Conservation (phyloP, 2,888 invertebrate species). For the Congeria kusceri region DNA sequence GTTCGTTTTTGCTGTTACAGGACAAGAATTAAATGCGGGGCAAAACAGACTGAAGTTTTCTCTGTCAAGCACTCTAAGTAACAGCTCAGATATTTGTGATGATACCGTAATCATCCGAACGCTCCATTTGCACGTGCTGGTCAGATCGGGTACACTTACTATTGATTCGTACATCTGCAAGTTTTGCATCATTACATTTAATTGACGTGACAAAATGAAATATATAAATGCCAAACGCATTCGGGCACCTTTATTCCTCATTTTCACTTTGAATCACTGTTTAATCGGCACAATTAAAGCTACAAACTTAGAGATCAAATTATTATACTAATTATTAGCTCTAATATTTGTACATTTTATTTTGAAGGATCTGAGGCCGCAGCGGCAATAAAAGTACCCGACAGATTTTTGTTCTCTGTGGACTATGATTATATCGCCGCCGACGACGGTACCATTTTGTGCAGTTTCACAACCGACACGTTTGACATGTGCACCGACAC, state of each 20-base stretch:
- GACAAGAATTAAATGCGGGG: slow-evolving; percentile 35
- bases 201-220: too few relatives aligned
- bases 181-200: too few relatives aligned
- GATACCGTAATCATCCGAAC: slow-evolving; percentile 16
- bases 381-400: slow-evolving; percentile 37
- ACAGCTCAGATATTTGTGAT: slow-evolving; percentile 33
- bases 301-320: too few relatives aligned
- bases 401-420: slow-evolving; percentile 30
- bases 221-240: too few relatives aligned
- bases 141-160: slow-evolving; percentile 57
- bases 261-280: too few relatives aligned
- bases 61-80: not conserved
- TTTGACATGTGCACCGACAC: slow-evolving; percentile 54
- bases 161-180: too few relatives aligned
- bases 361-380: slow-evolving; percentile 39
- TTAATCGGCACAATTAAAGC: too few relatives aligned
- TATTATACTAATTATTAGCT: too few relatives aligned
- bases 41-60: slow-evolving; percentile 39
- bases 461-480: slow-evolving; percentile 40
- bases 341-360: too few relatives aligned
- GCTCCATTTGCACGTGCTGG: slow-evolving; percentile 57
- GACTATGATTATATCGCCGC: slow-evolving; percentile 50
- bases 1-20: too few relatives aligned
- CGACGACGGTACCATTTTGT: slow-evolving; percentile 27
- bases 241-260: too few relatives aligned